Conservation (phyloP, 2,797 vertebrate genomes). For the Thunnus albacares region DNA sequence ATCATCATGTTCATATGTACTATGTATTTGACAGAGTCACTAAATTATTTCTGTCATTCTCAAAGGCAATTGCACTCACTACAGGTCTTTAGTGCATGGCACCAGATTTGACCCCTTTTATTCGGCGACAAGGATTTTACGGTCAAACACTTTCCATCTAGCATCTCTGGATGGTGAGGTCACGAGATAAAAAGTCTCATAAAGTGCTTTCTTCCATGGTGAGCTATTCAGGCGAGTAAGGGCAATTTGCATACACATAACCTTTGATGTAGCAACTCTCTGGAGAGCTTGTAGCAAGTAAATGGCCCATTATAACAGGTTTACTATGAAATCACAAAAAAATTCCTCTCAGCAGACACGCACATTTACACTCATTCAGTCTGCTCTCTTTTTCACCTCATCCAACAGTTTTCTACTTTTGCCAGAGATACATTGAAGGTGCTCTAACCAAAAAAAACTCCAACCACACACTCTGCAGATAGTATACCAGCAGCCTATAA, state of each 20-base stretch:
- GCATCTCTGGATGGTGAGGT: conserved; percentile 28
- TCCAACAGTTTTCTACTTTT: conserved; percentile 14
- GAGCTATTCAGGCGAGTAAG: conserved; percentile 40
- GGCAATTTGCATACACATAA: conserved; percentile 59
- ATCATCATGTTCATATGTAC: not conserved
- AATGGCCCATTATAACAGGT: conserved; percentile 36
- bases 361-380: conserved; percentile 5
- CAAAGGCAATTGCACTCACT: not conserved
- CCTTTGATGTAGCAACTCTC: conserved; percentile 52
- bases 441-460: not conserved
- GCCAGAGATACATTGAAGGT: conserved; percentile 35
- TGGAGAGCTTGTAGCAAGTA: conserved; percentile 20
- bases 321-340: conserved; percentile 20
- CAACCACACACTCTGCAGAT: not conserved
- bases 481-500: not conserved
- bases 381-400: conserved; percentile 32
- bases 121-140: conserved; percentile 45
- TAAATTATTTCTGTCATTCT: not conserved
- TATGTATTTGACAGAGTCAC: conserved; percentile 11
- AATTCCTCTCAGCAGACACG: not conserved
- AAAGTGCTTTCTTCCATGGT: conserved; percentile 43
- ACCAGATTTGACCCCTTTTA: conserved; percentile 50
- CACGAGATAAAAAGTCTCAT: conserved; percentile 40
- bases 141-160: conserved; percentile 40
- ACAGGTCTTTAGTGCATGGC: not conserved